These are phyloP conservation scores for Oncorhynchus tshawytscha DNA, from an alignment of 2,113 vertebrate species.

Conservation along the genomic window DNA sequence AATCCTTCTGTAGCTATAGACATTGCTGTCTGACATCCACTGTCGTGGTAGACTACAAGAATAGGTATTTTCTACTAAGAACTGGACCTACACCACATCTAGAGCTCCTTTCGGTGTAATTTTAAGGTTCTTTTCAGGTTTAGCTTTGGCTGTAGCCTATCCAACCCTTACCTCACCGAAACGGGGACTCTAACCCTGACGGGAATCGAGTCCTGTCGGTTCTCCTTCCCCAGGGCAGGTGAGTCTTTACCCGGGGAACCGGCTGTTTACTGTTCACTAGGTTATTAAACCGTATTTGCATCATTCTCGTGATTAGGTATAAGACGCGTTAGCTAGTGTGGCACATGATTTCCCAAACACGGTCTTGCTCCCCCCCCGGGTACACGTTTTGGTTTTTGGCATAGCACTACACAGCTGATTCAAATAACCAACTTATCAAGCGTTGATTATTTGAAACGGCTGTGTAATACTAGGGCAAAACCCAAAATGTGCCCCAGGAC, in stretches of 20 bases:
- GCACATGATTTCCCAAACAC: conserved; percentile 18
- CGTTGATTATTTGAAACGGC: too few relatives aligned
- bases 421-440: too few relatives aligned
- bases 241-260: conserved; percentile 27
- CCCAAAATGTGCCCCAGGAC: too few relatives aligned
- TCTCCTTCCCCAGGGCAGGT: conserved; percentile 55
- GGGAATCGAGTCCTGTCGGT: conserved; percentile 46
- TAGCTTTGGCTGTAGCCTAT: background rate
- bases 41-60: background rate
- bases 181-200: conserved; percentile 44
- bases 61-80: background rate
- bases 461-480: too few relatives aligned
- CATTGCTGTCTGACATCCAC: background rate
- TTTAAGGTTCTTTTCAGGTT: background rate
- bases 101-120: background rate
- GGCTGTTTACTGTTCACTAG: background rate
- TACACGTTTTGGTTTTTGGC: conserved; percentile 12
- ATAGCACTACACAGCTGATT: conserved; percentile 26
- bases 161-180: background rate
- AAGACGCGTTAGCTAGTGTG: background rate
- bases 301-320: background rate
- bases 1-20: conserved; percentile 17
- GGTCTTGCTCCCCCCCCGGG: background rate
- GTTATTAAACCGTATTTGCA: conserved; percentile 9
- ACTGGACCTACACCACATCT: background rate